Conservation (phyloP, 2,888 invertebrate genomes). For the Bibio marci region DNA sequence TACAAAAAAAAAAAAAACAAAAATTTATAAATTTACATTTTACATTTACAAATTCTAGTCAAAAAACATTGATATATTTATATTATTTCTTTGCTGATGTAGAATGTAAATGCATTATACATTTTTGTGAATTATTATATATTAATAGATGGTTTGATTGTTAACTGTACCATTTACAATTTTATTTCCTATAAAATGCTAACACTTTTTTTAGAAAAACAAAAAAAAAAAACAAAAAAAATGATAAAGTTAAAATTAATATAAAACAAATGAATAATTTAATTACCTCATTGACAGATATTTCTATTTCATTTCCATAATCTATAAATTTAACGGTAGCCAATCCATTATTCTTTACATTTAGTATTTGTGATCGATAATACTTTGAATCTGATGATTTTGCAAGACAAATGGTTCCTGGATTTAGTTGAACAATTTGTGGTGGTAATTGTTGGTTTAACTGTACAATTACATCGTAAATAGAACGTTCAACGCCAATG, state of each 20-base stretch:
- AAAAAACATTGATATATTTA: no score
- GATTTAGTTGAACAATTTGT: neutral
- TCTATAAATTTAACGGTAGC: slow-evolving; percentile 52
- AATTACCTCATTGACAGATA: slow-evolving; percentile 36
- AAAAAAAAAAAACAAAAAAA: no score
- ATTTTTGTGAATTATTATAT: no score
- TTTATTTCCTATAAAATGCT: no score
- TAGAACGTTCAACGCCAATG: slow-evolving; percentile 34
- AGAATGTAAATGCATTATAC: no score
- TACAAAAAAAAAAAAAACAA: no score
- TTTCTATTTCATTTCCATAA: slow-evolving; percentile 44
- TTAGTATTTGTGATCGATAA: slow-evolving; percentile 43
- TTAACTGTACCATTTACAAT: no score
- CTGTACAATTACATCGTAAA: slow-evolving; percentile 2
- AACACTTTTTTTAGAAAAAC: no score
- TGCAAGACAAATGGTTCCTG: slow-evolving; percentile 40
- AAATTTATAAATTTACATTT: no score
- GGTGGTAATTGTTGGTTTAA: slow-evolving; percentile 10
- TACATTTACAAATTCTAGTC: no score
- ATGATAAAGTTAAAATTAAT: neutral
- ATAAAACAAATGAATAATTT: slow-evolving; percentile 13
- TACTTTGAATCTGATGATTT: slow-evolving; percentile 48
- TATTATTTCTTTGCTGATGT: no score
- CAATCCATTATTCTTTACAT: slow-evolving; percentile 32
- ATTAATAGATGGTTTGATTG: no score